phyloP scores from a whole-genome alignment of 2,888 invertebrate genomes.

The Cybosia mesomella region DNA sequence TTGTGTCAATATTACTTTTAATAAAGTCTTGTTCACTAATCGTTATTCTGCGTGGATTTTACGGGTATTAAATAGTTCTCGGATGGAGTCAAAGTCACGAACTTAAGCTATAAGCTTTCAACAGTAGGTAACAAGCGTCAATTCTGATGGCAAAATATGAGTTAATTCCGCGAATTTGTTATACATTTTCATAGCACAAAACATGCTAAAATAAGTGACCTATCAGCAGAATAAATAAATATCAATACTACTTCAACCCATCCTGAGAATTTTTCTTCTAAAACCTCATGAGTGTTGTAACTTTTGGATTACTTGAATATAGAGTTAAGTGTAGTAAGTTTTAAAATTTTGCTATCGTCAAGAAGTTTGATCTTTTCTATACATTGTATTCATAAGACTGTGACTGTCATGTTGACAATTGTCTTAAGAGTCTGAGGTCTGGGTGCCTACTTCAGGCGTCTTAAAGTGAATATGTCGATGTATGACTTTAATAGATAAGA shows the following conservation, averaged over 20 bases:
- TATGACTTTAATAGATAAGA: too few relatives aligned
- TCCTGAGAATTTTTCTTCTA: background rate
- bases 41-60: background rate
- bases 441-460: too few relatives aligned
- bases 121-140: background rate
- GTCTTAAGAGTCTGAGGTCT: too few relatives aligned
- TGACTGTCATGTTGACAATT: too few relatives aligned
- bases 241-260: background rate
- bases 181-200: background rate
- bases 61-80: background rate
- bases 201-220: background rate
- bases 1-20: too few relatives aligned
- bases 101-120: background rate
- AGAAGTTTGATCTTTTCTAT: too few relatives aligned
- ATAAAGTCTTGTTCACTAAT: background rate
- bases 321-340: too few relatives aligned
- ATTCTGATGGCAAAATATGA: background rate
- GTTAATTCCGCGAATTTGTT: background rate
- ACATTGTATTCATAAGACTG: too few relatives aligned
- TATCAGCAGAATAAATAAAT: background rate
- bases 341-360: too few relatives aligned
- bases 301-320: background rate
- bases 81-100: background rate
- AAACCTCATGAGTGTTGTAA: background rate
- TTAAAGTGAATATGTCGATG: too few relatives aligned